Evolutionary conservation across 2,113 vertebrate genomes (phyloP), one percentile per base, ranked within the genome.

Genomic region (Anguilla rostrata): DNA sequence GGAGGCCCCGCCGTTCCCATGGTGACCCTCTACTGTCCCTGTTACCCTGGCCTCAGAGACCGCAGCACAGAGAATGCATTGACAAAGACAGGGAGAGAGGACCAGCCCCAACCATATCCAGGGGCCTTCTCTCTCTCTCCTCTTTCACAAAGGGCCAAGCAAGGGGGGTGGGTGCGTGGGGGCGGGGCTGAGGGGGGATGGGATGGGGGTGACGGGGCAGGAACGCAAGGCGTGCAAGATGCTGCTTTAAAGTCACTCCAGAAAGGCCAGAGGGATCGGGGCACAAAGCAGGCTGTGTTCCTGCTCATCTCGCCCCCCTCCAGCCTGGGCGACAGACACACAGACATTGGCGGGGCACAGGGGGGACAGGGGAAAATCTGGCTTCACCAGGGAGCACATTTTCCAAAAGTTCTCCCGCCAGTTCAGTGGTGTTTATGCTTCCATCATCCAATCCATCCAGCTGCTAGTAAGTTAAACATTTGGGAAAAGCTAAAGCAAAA

Each of bases 61-160:
- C 78, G 49, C 41, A 43, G n/a, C 20, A 63, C 71, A 78, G 86
- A 63, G 86, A 18, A 40, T 78, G 66, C 75, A 86, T 88, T 87
- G 46, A 22, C 26, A 20, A 86, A 57, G 82, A 88, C 49, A 75
- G 29, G 81, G 63, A 88, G 90, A 83, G 88, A 75, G 91, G 87
- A 88, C 87, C 90, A 88, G 90, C 90, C 41, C 84, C 20, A 56
- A 40, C 16, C 39, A 75, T n/a, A 56, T 11, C 39, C 18, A 39
- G n/a, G n/a, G 6, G 11, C 39, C 46, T 49, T 20, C 34, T 34
- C 57, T 66, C 15, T 41, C 34, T 43, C 41, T 56, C 39, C 81
- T 60, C 20, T 18, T 40, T 81, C 85, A 34, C 82, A 83, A 78
- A 78, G 56, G 82, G 81, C 78, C 39, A 81, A 79, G 83, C 57